These are phyloP conservation scores for Tolypeutes matacus DNA, from an alignment of 2,797 vertebrate genomes.

Conservation along the genomic window DNA sequence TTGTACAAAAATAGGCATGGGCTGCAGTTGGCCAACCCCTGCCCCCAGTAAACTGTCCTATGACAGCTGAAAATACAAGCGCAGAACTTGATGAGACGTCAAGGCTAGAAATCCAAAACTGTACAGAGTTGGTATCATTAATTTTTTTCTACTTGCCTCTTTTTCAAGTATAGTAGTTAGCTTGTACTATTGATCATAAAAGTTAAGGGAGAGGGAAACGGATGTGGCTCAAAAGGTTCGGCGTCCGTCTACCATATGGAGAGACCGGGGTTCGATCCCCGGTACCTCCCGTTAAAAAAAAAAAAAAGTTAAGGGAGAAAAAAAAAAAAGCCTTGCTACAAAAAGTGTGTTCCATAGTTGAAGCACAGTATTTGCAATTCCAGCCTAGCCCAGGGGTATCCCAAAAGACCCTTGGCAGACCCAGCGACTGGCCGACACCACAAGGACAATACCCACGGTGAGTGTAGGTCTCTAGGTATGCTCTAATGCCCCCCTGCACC, in stretches of 20 bases:
- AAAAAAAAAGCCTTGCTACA: neutral
- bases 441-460: no score
- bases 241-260: no score
- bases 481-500: no score
- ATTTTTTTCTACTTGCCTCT: neutral
- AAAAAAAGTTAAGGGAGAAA: no score
- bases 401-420: neutral
- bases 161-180: neutral
- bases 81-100: neutral
- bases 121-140: neutral
- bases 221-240: no score
- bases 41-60: neutral
- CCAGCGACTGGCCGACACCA: neutral
- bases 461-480: no score
- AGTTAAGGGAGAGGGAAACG: no score
- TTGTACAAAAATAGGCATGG: no score
- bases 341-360: neutral
- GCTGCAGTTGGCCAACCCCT: neutral
- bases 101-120: neutral
- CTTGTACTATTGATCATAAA: neutral
- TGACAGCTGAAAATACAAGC: neutral
- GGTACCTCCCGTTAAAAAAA: no score
- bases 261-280: no score
- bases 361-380: neutral
- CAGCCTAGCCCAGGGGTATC: neutral